These are phyloP conservation scores for Ostrea denselamellosa DNA, from an alignment of 1,140 invertebrate species.

Conservation along the genomic window DNA sequence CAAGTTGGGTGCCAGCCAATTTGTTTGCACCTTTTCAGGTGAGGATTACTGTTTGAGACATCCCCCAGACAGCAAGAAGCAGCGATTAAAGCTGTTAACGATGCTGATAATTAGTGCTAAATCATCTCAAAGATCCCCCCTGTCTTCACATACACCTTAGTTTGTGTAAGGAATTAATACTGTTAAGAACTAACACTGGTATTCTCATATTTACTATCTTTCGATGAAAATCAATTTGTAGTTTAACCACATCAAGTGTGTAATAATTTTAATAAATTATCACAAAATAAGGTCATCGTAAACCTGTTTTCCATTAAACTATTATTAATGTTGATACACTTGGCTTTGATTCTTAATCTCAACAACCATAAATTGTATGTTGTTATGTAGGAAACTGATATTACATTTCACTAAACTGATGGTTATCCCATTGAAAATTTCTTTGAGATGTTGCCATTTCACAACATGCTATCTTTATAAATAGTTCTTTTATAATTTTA, in stretches of 20 bases:
- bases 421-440: too few species aligned
- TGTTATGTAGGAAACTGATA: neutral
- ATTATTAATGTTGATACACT: neutral
- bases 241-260: neutral
- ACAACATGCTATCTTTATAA: too few species aligned
- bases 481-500: too few species aligned
- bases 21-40: slow-evolving; percentile 35
- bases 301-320: neutral
- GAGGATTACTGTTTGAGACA: slow-evolving; percentile 24
- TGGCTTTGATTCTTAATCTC: slow-evolving; percentile 1
- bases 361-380: neutral
- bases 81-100: slow-evolving; percentile 2
- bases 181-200: neutral
- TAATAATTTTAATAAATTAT: neutral
- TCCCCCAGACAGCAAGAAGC: neutral
- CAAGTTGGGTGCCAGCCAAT: neutral
- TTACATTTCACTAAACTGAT: too few species aligned
- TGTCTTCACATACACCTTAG: slow-evolving; percentile 2
- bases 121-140: neutral
- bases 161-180: slow-evolving; percentile 7
- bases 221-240: neutral
- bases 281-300: neutral
- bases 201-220: neutral
- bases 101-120: slow-evolving; percentile 27
- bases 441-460: too few species aligned